A percentile compares a stretch with the other conserved stretches of the same genome.
phyloP scores from a whole-genome alignment of 2,888 invertebrate genomes.

The Melanostoma scalare region DNA sequence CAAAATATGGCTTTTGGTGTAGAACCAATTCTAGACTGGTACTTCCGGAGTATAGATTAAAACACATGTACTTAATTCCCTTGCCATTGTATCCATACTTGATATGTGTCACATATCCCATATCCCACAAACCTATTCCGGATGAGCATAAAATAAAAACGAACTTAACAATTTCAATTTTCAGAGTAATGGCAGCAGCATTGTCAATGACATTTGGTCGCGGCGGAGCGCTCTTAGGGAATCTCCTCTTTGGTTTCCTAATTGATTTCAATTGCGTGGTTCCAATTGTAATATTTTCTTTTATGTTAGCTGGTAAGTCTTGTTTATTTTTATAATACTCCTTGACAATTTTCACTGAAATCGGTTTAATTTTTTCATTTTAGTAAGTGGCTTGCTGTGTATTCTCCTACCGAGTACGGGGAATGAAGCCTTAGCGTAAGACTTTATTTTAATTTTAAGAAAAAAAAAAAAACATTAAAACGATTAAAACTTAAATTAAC shows the following conservation, averaged over 20 bases:
- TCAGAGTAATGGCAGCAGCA: slow-evolving; percentile 92
- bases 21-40: too few relatives aligned
- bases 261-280: slow-evolving; percentile 91
- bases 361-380: slow-evolving; percentile 74
- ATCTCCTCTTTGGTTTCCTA: slow-evolving; percentile 89
- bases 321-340: slow-evolving; percentile 14
- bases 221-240: slow-evolving; percentile 89
- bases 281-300: slow-evolving; percentile 88
- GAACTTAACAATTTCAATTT: slow-evolving; percentile 67
- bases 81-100: too few relatives aligned
- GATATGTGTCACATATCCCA: too few relatives aligned
- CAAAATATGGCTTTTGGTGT: too few relatives aligned
- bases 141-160: too few relatives aligned
- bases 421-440: slow-evolving; percentile 85
- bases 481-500: slow-evolving; percentile 25
- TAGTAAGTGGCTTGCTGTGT: slow-evolving; percentile 89
- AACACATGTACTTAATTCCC: too few relatives aligned
- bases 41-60: too few relatives aligned
- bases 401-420: slow-evolving; percentile 90
- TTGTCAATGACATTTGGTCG: slow-evolving; percentile 90
- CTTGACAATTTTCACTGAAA: slow-evolving; percentile 5
- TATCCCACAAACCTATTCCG: too few relatives aligned
- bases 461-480: slow-evolving; percentile 23
- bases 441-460: slow-evolving; percentile 58
- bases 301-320: slow-evolving; percentile 88